Conservation (phyloP, 2,113 vertebrate genomes). For the Myiagra hebetior region DNA sequence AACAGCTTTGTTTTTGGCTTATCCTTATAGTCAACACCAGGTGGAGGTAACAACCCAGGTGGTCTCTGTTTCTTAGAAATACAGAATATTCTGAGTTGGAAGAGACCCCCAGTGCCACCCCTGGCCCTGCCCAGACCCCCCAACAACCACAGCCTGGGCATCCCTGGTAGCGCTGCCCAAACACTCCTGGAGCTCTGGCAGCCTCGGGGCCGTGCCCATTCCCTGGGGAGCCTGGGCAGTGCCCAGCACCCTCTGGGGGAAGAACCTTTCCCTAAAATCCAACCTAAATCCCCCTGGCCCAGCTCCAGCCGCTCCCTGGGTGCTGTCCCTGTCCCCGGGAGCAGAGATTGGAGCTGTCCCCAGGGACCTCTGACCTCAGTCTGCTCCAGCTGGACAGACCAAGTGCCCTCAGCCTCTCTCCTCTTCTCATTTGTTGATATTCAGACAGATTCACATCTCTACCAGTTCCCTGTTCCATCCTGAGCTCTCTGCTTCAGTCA, state of each 20-base stretch:
- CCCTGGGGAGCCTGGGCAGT: not conserved
- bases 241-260: not conserved
- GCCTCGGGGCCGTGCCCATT: not conserved
- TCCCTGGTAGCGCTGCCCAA: not conserved
- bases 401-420: not conserved
- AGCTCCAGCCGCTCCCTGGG: not conserved
- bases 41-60: not conserved
- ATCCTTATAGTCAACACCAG: not conserved
- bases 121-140: not conserved
- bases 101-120: accelerated
- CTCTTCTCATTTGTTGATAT: not conserved
- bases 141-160: accelerated
- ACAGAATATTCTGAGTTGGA: accelerated
- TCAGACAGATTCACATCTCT: not conserved
- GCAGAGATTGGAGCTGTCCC: not conserved
- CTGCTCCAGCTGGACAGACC: not conserved
- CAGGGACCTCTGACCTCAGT: accelerated
- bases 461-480: not conserved
- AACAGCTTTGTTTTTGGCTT: not conserved
- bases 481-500: not conserved
- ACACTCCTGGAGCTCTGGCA: not conserved
- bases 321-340: not conserved
- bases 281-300: not conserved
- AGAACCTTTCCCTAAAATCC: not conserved
- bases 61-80: not conserved